Evolutionary conservation across 2,888 invertebrate species (phyloP), one percentile per base, ranked within the genome.

Genomic region (Clepsis dumicolana): DNA sequence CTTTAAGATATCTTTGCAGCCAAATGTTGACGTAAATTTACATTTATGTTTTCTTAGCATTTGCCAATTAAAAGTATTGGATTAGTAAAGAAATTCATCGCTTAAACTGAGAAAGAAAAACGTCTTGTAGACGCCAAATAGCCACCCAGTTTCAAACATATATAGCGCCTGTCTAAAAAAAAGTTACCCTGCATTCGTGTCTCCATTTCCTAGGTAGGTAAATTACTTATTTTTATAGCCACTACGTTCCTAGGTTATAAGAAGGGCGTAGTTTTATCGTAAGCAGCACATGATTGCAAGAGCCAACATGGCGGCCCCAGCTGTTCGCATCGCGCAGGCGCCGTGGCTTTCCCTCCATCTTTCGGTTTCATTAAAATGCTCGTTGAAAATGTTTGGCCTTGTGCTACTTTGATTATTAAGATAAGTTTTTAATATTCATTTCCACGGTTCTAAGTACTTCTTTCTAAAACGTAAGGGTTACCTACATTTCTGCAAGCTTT

Each of bases 251-350:
- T 52, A 54, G 63, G 63, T 65, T 66, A 60, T 65, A 54, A 14
- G 41, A 68, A 53, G 68, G 68, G 68, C 68, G 63, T 68, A 64
- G 52, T 63, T 59, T 38, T 27, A 65, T 54, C 53, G 59, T 65
- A 65, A 71, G 25, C 57, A 77, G 76, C 81, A 80, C 78, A 80
- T 77, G 75, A 73, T 70, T 70, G 60, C 60, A 79, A 65, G 75
- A 80, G 77, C 75, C 87, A 91, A 92, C 72, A 93, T 93, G 93
- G 92, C 80, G 71, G 83, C 82, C 77, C 76, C 93, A 93, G 92
- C 92, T 93, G 91, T 90, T 90, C 74, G 29, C 50, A 69, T 63
- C 73, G 74, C 91, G 91, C 92, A 83, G 82, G 92, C 91, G 93
- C 77, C 76, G 21, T 86, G 66, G 35, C 73, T 90, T 92, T 91